Conservation (phyloP, 2,113 vertebrate species). For the Trichomycterus rosablanca region DNA sequence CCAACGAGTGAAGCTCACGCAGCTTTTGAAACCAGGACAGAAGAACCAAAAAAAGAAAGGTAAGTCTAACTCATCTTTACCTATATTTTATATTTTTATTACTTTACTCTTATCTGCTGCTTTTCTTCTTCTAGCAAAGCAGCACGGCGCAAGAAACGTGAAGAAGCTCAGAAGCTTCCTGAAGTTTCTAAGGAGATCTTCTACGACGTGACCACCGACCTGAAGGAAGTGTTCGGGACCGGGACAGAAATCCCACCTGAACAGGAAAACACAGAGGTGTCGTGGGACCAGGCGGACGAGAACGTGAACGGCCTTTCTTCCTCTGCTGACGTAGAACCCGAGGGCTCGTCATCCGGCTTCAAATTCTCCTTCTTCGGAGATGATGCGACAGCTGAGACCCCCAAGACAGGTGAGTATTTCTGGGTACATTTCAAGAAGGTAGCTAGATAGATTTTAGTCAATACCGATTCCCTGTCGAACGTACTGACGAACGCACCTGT, state of each 20-base stretch:
- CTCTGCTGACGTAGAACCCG: not conserved
- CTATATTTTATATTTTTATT: too few species aligned
- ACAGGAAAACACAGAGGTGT: constrained; percentile 24
- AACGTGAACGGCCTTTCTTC: not conserved
- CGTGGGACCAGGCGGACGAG: constrained; percentile 27
- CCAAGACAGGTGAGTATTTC: constrained; percentile 53
- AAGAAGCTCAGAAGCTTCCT: constrained; percentile 76
- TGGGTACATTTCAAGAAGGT: too few species aligned
- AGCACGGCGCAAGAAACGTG: constrained; percentile 65
- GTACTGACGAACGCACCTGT: too few species aligned
- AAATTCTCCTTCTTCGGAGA: constrained; percentile 86
- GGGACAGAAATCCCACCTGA: constrained; percentile 43
- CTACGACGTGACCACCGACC: constrained; percentile 72
- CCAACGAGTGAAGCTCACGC: constrained; percentile 83
- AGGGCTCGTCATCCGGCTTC: constrained; percentile 58
- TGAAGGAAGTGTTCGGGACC: constrained; percentile 77
- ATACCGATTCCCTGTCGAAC: too few species aligned
- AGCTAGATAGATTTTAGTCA: too few species aligned
- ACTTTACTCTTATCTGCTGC: too few species aligned
- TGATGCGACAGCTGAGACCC: constrained; percentile 23
- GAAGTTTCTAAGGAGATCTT: constrained; percentile 83
- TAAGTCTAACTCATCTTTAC: constrained; percentile 47
- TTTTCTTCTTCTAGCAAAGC: too few species aligned
- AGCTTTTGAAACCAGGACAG: constrained; percentile 76
- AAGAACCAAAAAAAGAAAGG: constrained; percentile 73